A percentile compares a stretch with the other conserved stretches of the same genome.
phyloP scores from a whole-genome alignment of 2,797 vertebrate genomes.

The Intellagama lesueurii region DNA sequence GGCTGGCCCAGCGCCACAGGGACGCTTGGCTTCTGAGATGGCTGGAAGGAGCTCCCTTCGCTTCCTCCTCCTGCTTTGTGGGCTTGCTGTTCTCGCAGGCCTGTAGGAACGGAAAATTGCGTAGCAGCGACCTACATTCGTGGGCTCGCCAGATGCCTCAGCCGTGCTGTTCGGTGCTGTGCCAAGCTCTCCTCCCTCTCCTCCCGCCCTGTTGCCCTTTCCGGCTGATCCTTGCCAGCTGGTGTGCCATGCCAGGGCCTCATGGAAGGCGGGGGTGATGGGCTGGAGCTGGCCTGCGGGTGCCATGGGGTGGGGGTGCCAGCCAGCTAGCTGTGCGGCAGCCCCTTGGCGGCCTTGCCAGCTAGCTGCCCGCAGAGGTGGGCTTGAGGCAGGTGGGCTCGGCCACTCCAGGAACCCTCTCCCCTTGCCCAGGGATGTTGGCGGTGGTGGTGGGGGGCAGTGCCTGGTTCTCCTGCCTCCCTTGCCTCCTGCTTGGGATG shows the following conservation, averaged over 20 bases:
- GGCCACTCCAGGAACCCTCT: not conserved
- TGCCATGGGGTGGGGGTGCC: not conserved
- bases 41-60: not conserved
- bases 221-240: not conserved
- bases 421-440: not conserved
- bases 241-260: not conserved
- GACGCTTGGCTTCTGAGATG: no score
- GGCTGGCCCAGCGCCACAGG: no score
- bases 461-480: no score
- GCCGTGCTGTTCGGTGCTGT: constrained; percentile 23
- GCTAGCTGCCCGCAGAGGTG: not conserved
- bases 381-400: no score
- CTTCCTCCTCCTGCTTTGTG: constrained; percentile 36
- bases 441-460: no score
- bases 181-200: not conserved
- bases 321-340: not conserved
- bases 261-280: no score
- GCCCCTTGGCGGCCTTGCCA: no score
- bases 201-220: not conserved
- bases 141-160: not conserved
- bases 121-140: constrained; percentile 68
- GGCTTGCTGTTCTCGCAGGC: constrained; percentile 35
- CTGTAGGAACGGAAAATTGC: constrained; percentile 51
- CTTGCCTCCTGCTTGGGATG: no score
- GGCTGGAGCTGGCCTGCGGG: no score